A percentile compares a stretch with the other conserved stretches of the same genome.
phyloP scores from a whole-genome alignment of 1,140 invertebrate genomes.

The Andricus grossulariae region DNA sequence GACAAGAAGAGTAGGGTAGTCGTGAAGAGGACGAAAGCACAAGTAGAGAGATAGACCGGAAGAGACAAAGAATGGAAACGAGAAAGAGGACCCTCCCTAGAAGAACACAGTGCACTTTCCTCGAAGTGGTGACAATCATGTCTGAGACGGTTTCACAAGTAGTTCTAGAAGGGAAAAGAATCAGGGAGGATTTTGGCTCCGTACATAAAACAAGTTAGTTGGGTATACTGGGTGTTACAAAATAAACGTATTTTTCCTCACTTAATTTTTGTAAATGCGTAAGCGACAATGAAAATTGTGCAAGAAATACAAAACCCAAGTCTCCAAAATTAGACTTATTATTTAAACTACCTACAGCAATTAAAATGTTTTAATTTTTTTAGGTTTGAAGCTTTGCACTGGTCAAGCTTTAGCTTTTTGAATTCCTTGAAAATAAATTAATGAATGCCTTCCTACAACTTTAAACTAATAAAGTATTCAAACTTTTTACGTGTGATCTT shows the following conservation, averaged over 20 bases:
- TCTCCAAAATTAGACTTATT: too few species aligned
- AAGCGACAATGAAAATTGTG: background rate
- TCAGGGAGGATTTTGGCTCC: conserved; percentile 49
- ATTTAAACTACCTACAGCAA: too few species aligned
- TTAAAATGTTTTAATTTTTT: too few species aligned
- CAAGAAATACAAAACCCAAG: too few species aligned
- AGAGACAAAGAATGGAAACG: conserved; percentile 39
- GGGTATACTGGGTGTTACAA: conserved; percentile 38
- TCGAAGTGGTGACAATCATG: conserved; percentile 61
- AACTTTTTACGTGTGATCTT: too few species aligned
- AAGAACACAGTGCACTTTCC: conserved; percentile 58
- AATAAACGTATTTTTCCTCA: background rate
- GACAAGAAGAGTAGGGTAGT: conserved; percentile 27
- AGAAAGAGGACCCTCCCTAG: conserved; percentile 47
- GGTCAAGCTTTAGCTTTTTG: too few species aligned
- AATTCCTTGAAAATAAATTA: too few species aligned
- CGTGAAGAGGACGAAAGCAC: conserved; percentile 41
- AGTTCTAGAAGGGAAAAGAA: conserved; percentile 49
- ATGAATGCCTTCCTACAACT: too few species aligned
- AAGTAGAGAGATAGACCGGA: conserved; percentile 41
- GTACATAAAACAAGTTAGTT: conserved; percentile 47
- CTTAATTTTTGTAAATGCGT: background rate
- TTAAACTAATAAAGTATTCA: too few species aligned
- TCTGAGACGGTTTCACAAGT: conserved; percentile 52
- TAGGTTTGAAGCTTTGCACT: too few species aligned